Evolutionary conservation across 2,113 vertebrate species (phyloP).

Genomic region (Anthoscopus minutus): DNA sequence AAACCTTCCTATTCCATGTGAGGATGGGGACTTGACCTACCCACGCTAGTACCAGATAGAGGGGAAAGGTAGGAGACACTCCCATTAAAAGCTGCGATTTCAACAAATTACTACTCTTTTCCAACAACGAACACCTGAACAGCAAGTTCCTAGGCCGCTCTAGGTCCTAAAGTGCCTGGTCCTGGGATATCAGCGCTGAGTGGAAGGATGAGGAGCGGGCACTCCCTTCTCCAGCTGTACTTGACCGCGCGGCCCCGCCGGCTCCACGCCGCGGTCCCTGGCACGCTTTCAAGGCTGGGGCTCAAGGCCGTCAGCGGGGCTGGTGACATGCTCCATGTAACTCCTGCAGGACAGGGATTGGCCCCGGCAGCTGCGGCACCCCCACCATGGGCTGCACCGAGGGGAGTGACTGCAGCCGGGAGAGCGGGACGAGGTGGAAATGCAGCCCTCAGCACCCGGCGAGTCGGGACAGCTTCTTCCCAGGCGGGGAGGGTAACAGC

Average conservation of each 20-base stretch:
- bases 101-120: background rate
- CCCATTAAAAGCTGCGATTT: background rate
- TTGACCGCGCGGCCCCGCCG: background rate
- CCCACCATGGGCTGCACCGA: fast-evolving
- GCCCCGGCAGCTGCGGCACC: background rate
- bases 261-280: background rate
- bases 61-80: background rate
- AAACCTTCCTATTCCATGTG: background rate
- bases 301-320: background rate
- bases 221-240: background rate
- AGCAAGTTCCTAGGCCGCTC: background rate
- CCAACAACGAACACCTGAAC: background rate
- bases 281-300: fast-evolving
- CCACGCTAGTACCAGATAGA: background rate
- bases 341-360: fast-evolving
- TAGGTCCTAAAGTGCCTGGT: fast-evolving
- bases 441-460: fast-evolving
- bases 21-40: background rate
- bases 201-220: background rate
- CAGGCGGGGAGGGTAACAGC: fast-evolving
- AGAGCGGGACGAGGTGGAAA: fast-evolving
- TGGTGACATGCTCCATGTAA: fast-evolving
- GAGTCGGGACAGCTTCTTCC: fast-evolving
- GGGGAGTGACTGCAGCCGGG: fast-evolving
- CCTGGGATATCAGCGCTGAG: fast-evolving